Base-by-base conservation (phyloP, 2,888 invertebrate species). In the Gari tellinella region DNA sequence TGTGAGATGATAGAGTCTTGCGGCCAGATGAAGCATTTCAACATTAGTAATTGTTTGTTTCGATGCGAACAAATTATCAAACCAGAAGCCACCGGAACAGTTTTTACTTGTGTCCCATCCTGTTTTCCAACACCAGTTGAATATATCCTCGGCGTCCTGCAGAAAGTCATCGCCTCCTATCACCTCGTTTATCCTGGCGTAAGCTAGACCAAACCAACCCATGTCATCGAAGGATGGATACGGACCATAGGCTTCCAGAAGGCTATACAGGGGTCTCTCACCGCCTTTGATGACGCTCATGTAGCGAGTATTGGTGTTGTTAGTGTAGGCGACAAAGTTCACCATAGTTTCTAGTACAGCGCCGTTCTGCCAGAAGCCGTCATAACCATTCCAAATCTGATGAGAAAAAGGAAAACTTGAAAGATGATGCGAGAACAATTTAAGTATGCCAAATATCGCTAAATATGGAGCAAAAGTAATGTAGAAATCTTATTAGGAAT, bases 341-440 rank as follows among this genome's bases (percentile, higher is more conserved):
- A 69, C 72, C 45, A 84, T 60, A 1, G 82, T 72, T 43, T 86
- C 83, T 49, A 86, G 52, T 8, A 84, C 75, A 5, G 79, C 81
- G 5, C 84, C 85, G 69, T 86, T 82, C 48, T 86, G 83, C 85
- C 85, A 86, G 68, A 86, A 86, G 15, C 84, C 85, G 51, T 84
- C 84, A 38, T 80, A 84, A 3, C 85, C 84, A 53, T 86, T 86
- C 85, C 85, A 86, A 38, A 81, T 74, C 85, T 84, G 61, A 37
- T 62, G 10, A 4, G 10, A 31, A 31, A 10, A 31, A 31, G 31
- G 31, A 31, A n/a, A n/a, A n/a, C n/a, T n/a, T n/a, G n/a, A n/a
- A n/a, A n/a, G n/a, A n/a, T n/a, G n/a, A n/a, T n/a, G n/a, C n/a
- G n/a, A n/a, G n/a, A n/a, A n/a, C n/a, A n/a, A n/a, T n/a, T n/a